Conservation (phyloP, 2,113 vertebrate species). For the Cyprinus carpio region DNA sequence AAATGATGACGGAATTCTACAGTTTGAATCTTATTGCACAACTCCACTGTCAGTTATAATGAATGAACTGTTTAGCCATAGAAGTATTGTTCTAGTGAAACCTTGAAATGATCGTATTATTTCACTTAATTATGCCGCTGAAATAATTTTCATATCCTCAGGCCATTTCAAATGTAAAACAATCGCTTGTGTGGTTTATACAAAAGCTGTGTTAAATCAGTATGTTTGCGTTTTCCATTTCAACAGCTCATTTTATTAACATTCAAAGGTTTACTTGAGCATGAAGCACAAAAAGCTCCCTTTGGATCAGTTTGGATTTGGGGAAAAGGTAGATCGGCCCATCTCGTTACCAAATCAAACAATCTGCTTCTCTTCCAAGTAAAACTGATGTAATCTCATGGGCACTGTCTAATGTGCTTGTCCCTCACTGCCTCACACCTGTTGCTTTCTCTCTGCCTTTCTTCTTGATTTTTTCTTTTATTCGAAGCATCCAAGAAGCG, state of each 20-base stretch:
- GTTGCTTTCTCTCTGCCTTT: conserved; percentile 61
- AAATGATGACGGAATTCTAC: not conserved
- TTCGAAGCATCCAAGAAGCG: conserved; percentile 65
- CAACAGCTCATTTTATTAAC: conserved; percentile 46
- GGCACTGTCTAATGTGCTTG: not conserved
- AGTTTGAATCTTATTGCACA: too few relatives aligned
- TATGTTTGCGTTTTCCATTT: not conserved
- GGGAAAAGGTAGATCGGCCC: conserved; percentile 26
- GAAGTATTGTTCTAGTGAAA: conserved; percentile 63
- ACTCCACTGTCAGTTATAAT: conserved; percentile 71
- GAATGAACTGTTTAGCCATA: conserved; percentile 59
- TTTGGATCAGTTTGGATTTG: conserved; percentile 45
- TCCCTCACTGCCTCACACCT: conserved; percentile 68
- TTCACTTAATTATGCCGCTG: conserved; percentile 67
- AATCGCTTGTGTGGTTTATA: conserved; percentile 45
- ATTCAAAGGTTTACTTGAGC: conserved; percentile 51
- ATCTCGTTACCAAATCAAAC: conserved; percentile 48
- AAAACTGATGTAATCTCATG: conserved; percentile 46
- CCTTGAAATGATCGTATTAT: conserved; percentile 64
- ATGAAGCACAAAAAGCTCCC: conserved; percentile 19
- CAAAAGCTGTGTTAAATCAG: conserved; percentile 25
- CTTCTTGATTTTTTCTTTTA: conserved; percentile 63
- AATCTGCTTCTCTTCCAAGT: conserved; percentile 36
- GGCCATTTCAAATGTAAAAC: conserved; percentile 63
- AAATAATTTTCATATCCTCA: conserved; percentile 63